These are phyloP conservation scores for Ips typographus DNA, from an alignment of 1,140 invertebrate species.

Conservation along the genomic window DNA sequence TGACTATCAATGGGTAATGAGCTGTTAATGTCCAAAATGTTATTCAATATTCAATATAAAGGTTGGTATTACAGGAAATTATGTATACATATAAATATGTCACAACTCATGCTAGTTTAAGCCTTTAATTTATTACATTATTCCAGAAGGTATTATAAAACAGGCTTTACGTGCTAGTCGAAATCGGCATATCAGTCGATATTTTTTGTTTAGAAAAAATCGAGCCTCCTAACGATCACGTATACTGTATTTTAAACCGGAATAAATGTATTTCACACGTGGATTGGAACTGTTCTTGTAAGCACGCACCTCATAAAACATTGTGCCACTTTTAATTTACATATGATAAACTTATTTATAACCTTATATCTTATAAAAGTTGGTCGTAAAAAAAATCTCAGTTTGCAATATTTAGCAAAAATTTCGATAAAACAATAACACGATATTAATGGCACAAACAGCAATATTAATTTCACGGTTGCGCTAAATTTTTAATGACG, in stretches of 20 bases:
- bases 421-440: neutral
- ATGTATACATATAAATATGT: no score
- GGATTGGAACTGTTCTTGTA: slow-evolving; percentile 7
- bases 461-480: neutral
- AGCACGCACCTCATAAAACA: slow-evolving; percentile 21
- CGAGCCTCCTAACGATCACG: slow-evolving; percentile 2
- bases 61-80: neutral
- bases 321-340: slow-evolving; percentile 17
- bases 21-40: no score
- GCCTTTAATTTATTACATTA: slow-evolving; percentile 1
- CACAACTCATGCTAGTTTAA: neutral
- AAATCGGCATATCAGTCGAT: slow-evolving; percentile 14
- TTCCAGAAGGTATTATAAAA: neutral
- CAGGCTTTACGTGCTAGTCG: neutral
- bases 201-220: slow-evolving; percentile 7
- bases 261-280: slow-evolving; percentile 22
- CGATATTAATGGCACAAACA: neutral
- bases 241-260: slow-evolving; percentile 4
- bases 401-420: neutral
- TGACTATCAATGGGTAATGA: no score
- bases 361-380: neutral
- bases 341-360: slow-evolving; percentile 9
- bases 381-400: neutral
- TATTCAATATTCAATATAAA: slow-evolving; percentile 7
- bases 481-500: neutral